phyloP scores from a whole-genome alignment of 1,140 invertebrate species.

The Trichomalopsis sarcophagae region DNA sequence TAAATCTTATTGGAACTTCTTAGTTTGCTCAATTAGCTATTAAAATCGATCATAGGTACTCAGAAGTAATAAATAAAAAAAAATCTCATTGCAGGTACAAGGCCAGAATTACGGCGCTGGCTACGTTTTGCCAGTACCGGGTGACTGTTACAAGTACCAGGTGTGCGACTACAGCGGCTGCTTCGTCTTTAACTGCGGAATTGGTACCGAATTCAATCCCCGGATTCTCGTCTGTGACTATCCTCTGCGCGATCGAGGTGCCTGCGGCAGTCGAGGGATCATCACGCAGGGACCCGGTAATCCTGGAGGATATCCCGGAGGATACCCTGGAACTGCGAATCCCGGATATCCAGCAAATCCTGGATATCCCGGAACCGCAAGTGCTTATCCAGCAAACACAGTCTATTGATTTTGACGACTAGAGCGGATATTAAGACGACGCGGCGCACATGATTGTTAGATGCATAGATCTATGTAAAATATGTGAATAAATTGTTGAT shows the following conservation, averaged over 20 bases:
- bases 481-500: conserved; percentile 21
- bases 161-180: conserved; percentile 69
- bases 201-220: conserved; percentile 71
- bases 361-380: background rate
- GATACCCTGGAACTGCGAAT: background rate
- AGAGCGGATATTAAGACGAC: conserved; percentile 11
- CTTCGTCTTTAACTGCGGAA: conserved; percentile 66
- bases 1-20: background rate
- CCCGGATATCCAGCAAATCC: background rate
- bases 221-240: conserved; percentile 67
- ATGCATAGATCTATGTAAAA: background rate
- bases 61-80: background rate
- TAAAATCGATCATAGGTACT: background rate
- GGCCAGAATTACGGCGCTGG: conserved; percentile 37
- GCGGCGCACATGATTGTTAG: conserved; percentile 20
- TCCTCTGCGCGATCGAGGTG: conserved; percentile 55
- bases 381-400: conserved; percentile 33
- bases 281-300: background rate
- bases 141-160: conserved; percentile 71
- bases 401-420: background rate
- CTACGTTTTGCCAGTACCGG: conserved; percentile 59
- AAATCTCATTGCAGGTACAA: background rate
- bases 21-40: background rate
- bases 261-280: conserved; percentile 51
- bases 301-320: background rate